Base-by-base conservation (phyloP, 1,140 invertebrate species). In the Zophobas atratus region DNA sequence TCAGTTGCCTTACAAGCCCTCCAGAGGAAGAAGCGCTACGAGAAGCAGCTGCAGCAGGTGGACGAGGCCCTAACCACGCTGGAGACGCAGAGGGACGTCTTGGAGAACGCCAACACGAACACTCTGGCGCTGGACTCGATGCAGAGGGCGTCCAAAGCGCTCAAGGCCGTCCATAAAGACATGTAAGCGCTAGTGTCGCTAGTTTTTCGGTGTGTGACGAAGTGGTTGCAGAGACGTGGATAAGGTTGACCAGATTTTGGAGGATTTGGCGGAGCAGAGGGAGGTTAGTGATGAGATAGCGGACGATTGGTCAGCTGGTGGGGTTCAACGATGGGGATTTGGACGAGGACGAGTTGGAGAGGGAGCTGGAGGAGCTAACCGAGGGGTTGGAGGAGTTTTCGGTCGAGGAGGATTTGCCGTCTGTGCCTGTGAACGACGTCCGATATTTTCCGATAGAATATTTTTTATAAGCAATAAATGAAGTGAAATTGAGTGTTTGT, bases 191-290 rank as follows among this genome's bases (percentile, higher is more conserved):
- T 73, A 49, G 20, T 77, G n/a, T 35, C 60, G 72, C 63, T 8
- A 34, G 6, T 49, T 51, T 3, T 60, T 49, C 32, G 32, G 35
- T 20, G 20, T 20, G 20, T 43, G 2, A 55, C 51, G 6, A 36
- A 20, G 1, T 1, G 6, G 33, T 87, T 86, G 34, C 84, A 97
- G 96, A 91, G 96, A 98, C 90, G 95, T 98, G 57, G 97, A 98
- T 88, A 93, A 99, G 89, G 97, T 99, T 6, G 97, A 99, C 84
- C 96, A 99, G 85, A 94, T 99, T 89, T 99, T 99, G 97, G 98
- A 99, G 85, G 98, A 99, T 84, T 97, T 99, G 82, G 96, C 97
- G 34, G 98, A 99, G 86, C 98, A 99, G 87, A 97, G 99, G 88
- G 98, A 99, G 87, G 94, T 99, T 48, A 97, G 98, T 0, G 94